phyloP scores from a whole-genome alignment of 1,140 invertebrate genomes.

The Coelopa frigida region DNA sequence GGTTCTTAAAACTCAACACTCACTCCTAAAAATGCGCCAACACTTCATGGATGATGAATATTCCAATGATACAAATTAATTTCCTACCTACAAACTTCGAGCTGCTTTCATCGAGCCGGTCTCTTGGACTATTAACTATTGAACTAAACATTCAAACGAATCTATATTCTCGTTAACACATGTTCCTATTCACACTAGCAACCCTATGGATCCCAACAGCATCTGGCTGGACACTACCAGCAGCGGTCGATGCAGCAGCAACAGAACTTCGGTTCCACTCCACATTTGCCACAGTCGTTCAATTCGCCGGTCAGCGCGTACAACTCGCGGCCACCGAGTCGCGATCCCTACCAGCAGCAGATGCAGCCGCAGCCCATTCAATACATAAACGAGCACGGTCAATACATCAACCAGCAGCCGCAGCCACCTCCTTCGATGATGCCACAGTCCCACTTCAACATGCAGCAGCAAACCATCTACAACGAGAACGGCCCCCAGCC shows the following conservation, averaged over 20 bases:
- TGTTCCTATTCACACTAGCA: conserved; percentile 31
- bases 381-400: conserved; percentile 40
- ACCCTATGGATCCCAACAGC: conserved; percentile 55
- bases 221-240: conserved; percentile 45
- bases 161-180: too few relatives aligned
- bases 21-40: too few relatives aligned
- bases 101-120: too few relatives aligned
- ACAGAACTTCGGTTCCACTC: conserved; percentile 51
- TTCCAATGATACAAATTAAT: too few relatives aligned
- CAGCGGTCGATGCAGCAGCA: conserved; percentile 36
- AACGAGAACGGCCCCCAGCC: conserved; percentile 31
- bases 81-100: too few relatives aligned
- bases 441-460: conserved; percentile 9
- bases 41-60: too few relatives aligned
- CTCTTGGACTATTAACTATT: too few relatives aligned
- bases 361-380: conserved; percentile 37
- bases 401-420: conserved; percentile 34
- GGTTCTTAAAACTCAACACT: too few relatives aligned
- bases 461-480: conserved; percentile 36
- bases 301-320: conserved; percentile 32
- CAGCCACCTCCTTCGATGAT: conserved; percentile 14
- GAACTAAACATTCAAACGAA: too few relatives aligned
- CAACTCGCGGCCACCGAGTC: conserved; percentile 41
- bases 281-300: conserved; percentile 49
- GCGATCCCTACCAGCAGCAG: conserved; percentile 39